Conservation (phyloP, 2,888 invertebrate genomes). For the Hyalella azteca region DNA sequence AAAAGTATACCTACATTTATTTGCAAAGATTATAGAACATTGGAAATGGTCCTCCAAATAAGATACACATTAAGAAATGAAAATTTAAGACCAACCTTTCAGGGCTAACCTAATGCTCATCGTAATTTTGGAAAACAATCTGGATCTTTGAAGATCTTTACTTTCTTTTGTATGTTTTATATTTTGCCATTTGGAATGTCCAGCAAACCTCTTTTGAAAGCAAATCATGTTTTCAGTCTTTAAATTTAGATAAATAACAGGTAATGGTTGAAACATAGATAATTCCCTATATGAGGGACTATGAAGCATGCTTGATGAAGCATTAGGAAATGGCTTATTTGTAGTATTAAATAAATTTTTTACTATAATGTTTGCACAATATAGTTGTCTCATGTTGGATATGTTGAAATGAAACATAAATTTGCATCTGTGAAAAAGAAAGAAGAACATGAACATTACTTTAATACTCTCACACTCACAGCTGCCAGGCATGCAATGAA, state of each 20-base stretch:
- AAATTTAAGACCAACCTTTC: not conserved
- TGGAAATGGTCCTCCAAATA: not conserved
- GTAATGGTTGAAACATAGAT: too few relatives aligned
- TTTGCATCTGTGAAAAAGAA: too few relatives aligned
- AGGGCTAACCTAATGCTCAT: conserved; percentile 69
- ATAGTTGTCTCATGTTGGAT: too few relatives aligned
- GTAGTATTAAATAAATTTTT: too few relatives aligned
- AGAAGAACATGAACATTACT: too few relatives aligned
- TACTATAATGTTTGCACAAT: too few relatives aligned
- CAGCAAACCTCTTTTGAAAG: conserved; percentile 64
- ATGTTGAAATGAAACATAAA: too few relatives aligned
- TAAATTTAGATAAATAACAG: not conserved
- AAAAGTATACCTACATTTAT: not conserved
- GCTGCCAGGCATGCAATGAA: too few relatives aligned
- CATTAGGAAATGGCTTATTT: too few relatives aligned
- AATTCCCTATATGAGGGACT: too few relatives aligned
- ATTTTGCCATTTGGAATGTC: conserved; percentile 81
- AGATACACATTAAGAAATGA: not conserved
- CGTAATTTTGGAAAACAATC: conserved; percentile 65
- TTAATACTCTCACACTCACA: too few relatives aligned
- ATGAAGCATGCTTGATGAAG: too few relatives aligned
- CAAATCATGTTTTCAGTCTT: not conserved
- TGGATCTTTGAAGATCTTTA: conserved; percentile 70
- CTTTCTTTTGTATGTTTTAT: conserved; percentile 73
- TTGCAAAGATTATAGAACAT: not conserved